Conservation (phyloP, 2,888 invertebrate species). For the Oligia fasciuncula region DNA sequence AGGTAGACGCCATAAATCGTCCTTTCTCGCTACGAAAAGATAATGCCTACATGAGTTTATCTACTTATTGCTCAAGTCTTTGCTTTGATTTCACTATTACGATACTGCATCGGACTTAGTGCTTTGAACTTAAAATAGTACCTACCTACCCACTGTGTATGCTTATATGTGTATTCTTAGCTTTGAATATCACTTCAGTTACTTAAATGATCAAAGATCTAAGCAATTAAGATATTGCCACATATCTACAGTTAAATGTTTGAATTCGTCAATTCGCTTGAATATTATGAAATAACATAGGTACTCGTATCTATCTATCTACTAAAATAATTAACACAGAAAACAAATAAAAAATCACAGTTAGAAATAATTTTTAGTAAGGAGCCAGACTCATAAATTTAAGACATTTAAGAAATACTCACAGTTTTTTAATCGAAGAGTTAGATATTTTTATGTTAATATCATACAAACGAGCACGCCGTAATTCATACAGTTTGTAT, state of each 20-base stretch:
- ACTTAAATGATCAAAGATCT: background rate
- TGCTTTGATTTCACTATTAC: slow-evolving; percentile 49
- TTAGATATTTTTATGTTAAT: slow-evolving; percentile 59
- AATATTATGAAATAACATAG: slow-evolving; percentile 9
- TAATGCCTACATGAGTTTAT: slow-evolving; percentile 46
- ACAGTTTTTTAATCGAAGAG: slow-evolving; percentile 53
- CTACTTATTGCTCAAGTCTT: slow-evolving; percentile 44
- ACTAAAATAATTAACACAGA: slow-evolving; percentile 15
- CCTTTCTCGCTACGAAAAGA: slow-evolving; percentile 50
- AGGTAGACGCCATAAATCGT: slow-evolving; percentile 55
- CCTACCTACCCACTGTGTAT: background rate
- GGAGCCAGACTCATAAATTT: slow-evolving; percentile 48
- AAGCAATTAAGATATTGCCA: slow-evolving; percentile 7
- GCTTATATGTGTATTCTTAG: background rate
- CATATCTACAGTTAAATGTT: background rate
- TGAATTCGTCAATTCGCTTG: slow-evolving; percentile 2
- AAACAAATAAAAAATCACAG: slow-evolving; percentile 12
- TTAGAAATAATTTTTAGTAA: slow-evolving; percentile 32
- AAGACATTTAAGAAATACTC: slow-evolving; percentile 46
- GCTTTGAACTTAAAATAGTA: slow-evolving; percentile 25
- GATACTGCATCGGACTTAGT: slow-evolving; percentile 23
- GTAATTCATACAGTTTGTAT: slow-evolving; percentile 66
- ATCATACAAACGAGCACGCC: slow-evolving; percentile 55
- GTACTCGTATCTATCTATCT: background rate
- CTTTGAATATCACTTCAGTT: slow-evolving; percentile 9